These are phyloP conservation scores for Leptodactylus fuscus DNA, from an alignment of 2,113 vertebrate genomes.

Conservation along the genomic window DNA sequence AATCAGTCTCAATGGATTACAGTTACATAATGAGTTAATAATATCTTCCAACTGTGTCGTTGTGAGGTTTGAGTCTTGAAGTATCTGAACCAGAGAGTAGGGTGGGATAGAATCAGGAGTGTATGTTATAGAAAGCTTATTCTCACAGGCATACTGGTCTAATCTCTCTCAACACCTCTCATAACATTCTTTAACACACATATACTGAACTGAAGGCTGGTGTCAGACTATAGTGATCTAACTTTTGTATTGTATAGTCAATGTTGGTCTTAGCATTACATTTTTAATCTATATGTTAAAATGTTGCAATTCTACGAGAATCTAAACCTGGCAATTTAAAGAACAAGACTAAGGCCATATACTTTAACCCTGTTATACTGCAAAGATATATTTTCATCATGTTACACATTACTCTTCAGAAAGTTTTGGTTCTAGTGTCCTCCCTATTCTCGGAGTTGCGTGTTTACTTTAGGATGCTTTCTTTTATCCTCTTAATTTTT, in stretches of 20 bases:
- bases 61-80: not conserved
- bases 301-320: too few species aligned
- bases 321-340: too few species aligned
- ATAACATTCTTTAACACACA: not conserved
- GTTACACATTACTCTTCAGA: not conserved
- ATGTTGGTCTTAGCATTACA: too few species aligned
- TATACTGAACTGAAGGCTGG: too few species aligned
- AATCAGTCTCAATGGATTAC: not conserved
- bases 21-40: constrained; percentile 17
- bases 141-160: too few species aligned
- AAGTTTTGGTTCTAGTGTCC: not conserved
- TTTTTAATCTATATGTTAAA: too few species aligned
- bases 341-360: not conserved
- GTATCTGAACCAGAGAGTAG: not conserved
- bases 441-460: not conserved
- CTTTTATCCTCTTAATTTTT: not conserved
- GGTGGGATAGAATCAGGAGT: not conserved
- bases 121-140: not conserved
- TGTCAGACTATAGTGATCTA: too few species aligned
- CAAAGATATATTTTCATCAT: not conserved
- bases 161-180: not conserved
- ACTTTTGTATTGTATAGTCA: too few species aligned
- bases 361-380: not conserved
- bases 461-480: constrained; percentile 2
- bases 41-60: constrained; percentile 41